phyloP scores from a whole-genome alignment of 2,797 vertebrate species.

The Hemitrygon akajei region DNA sequence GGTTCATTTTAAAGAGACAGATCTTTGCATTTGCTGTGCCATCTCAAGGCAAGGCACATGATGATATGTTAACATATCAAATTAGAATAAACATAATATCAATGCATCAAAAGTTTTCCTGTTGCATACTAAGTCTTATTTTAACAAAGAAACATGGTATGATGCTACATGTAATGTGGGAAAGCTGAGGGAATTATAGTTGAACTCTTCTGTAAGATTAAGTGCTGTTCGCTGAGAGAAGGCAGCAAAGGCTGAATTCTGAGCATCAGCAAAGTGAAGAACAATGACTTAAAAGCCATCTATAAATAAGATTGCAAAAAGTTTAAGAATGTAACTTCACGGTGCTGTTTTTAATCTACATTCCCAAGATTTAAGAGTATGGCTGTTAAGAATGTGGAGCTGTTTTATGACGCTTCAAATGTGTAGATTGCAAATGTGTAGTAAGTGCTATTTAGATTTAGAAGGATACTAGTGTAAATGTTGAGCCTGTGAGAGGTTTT shows the following conservation, averaged over 20 bases:
- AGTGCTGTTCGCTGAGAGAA: neutral
- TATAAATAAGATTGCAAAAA: neutral
- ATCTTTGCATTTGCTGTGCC: neutral
- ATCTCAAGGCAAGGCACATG: neutral
- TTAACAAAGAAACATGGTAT: neutral
- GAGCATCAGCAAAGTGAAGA: neutral
- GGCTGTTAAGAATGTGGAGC: neutral
- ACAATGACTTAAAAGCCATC: neutral
- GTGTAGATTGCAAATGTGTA: neutral
- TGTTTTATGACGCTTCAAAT: neutral
- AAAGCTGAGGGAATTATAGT: neutral
- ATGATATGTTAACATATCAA: neutral
- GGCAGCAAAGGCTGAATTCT: neutral
- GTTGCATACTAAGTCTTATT: neutral
- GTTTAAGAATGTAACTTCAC: neutral
- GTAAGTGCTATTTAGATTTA: neutral
- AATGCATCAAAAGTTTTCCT: neutral
- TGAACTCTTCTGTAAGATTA: neutral
- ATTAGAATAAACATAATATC: neutral
- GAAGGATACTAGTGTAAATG: neutral
- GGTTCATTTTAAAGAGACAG: neutral
- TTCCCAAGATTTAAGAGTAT: neutral
- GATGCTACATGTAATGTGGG: neutral
- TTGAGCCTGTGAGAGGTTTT: neutral
- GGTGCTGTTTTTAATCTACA: neutral